Base-by-base conservation (phyloP, 2,888 invertebrate genomes). In the Lasioglossum pauxillum region DNA sequence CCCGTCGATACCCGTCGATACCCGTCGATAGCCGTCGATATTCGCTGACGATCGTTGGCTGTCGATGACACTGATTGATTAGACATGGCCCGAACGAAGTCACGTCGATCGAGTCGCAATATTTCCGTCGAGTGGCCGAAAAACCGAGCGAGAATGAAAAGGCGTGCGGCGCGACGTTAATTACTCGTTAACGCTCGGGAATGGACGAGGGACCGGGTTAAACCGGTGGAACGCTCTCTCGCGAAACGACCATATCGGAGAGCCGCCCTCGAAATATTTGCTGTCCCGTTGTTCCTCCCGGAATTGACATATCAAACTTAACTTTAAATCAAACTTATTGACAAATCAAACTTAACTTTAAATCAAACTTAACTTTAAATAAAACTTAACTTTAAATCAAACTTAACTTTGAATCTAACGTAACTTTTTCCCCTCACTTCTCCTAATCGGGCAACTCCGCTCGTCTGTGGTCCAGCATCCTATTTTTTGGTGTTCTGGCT, bases 31-130 rank as follows among this genome's bases (percentile, higher is more conserved):
- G 2, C 64, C 60, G 60, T 60, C 60, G 60, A 67, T 67, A 35
- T 67, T 19, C 64, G 19, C 64, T 16, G 64, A 31, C 31, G 19
- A 67, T 67, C 64, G 64, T 23, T 41, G 12, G 74, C 35, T 84
- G 90, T 67, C 88, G 84, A 79, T 83, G 90, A 86, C 88, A 67
- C 78, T 90, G 89, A 89, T 90, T 80, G 89, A 89, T 89, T 86
- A 74, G 79, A 81, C 71, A 41, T 57, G 49, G 60, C 79, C 72
- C 31, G 31, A 31, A 2, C 31, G 31, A 31, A 31, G 31, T 31
- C 31, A 31, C 31, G 75, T 78, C 82, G 80, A 78, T 83, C 88
- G 53, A 80, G 38, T 67, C 46, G 38, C 41, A 86, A 91, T 90
- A 90, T 90, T 89, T 90, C 90, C 81, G 89, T 85, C 89, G 87